These are phyloP conservation scores for Drosophila sproati DNA, from an alignment of 1,140 invertebrate genomes.

Conservation along the genomic window DNA sequence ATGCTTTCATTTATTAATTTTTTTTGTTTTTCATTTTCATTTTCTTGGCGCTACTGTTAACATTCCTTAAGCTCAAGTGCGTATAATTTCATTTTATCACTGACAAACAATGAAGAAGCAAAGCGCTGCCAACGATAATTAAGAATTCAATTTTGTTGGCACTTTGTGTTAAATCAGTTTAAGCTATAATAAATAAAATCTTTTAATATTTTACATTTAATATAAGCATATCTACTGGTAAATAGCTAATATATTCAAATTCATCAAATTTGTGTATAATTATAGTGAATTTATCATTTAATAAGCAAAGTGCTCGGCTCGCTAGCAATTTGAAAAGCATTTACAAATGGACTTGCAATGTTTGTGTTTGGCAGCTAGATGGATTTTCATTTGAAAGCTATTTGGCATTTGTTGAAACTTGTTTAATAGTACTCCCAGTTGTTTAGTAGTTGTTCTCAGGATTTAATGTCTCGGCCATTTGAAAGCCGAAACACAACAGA, in stretches of 20 bases:
- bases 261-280: no score
- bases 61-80: conserved; percentile 63
- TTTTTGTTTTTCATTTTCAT: not conserved
- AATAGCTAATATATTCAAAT: not conserved
- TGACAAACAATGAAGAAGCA: conserved; percentile 5
- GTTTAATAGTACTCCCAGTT: no score
- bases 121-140: conserved; percentile 51
- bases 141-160: conserved; percentile 72
- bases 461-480: conserved; percentile 53
- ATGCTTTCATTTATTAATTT: not conserved
- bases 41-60: conserved; percentile 17
- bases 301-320: no score
- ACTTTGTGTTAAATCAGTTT: conserved; percentile 62
- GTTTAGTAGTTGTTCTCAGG: not conserved
- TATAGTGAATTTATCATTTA: no score
- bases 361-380: no score
- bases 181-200: no score
- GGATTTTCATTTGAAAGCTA: not conserved
- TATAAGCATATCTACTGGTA: no score
- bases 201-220: no score
- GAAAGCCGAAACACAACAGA: conserved; percentile 28
- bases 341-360: no score
- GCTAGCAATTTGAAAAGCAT: no score
- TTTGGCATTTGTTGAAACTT: not conserved
- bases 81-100: conserved; percentile 72